phyloP scores from a whole-genome alignment of 1,140 invertebrate genomes.

The Aphelenchoides fujianensis region DNA sequence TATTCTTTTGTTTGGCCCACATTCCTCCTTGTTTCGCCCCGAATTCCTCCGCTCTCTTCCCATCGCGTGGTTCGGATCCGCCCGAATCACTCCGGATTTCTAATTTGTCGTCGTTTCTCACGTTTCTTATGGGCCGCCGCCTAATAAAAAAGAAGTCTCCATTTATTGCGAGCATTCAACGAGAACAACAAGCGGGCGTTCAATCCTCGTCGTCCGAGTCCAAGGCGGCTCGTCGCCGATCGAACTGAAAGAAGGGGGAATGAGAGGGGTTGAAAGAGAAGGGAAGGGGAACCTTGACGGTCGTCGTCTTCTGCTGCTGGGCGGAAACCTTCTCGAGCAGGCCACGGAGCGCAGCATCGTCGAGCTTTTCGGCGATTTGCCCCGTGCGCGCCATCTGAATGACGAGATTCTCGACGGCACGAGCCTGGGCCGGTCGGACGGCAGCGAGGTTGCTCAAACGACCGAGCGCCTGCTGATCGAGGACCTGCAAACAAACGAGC shows the following conservation, averaged over 20 bases:
- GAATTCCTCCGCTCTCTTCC: background rate
- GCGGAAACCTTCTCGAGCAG: conserved; percentile 27
- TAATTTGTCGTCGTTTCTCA: too few species aligned
- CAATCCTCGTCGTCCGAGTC: conserved; percentile 76
- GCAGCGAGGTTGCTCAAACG: conserved; percentile 79
- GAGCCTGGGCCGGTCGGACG: conserved; percentile 88
- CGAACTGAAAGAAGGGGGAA: conserved; percentile 68
- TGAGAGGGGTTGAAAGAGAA: background rate
- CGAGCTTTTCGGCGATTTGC: conserved; percentile 63
- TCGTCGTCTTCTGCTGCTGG: conserved; percentile 30
- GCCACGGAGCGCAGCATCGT: conserved; percentile 15
- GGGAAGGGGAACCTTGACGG: conserved; percentile 27
- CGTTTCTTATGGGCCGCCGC: too few species aligned
- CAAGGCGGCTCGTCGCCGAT: conserved; percentile 76
- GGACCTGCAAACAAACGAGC: conserved; percentile 20
- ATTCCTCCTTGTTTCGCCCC: conserved; percentile 15
- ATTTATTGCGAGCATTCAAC: background rate
- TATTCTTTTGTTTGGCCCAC: conserved; percentile 17
- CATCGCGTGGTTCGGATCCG: too few species aligned
- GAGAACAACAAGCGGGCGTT: background rate
- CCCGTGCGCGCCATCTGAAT: conserved; percentile 80
- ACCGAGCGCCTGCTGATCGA: conserved; percentile 32
- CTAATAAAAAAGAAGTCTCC: too few species aligned
- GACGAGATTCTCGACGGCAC: conserved; percentile 86
- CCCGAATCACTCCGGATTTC: too few species aligned